These are phyloP conservation scores for Trichopria drosophilae DNA, from an alignment of 2,888 invertebrate species.

Conservation along the genomic window DNA sequence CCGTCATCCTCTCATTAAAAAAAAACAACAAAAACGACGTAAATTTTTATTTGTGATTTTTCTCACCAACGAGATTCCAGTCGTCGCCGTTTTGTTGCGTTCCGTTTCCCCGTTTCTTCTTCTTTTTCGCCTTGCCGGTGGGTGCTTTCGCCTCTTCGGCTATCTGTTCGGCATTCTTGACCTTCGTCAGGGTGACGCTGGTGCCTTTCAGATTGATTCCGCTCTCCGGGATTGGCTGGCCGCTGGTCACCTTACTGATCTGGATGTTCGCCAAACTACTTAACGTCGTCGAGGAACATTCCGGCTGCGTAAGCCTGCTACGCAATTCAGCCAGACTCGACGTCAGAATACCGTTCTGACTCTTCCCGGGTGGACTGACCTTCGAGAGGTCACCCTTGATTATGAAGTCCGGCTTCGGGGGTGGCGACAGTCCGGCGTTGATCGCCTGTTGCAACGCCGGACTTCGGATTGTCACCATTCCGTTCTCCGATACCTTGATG, in stretches of 20 bases:
- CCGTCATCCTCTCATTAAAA: no score
- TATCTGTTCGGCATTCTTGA: slow-evolving; percentile 40
- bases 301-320: slow-evolving; percentile 44
- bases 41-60: slow-evolving; percentile 47
- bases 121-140: slow-evolving; percentile 51
- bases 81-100: slow-evolving; percentile 54
- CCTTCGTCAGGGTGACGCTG: slow-evolving; percentile 55
- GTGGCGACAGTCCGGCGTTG: slow-evolving; percentile 54
- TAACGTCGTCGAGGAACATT: slow-evolving; percentile 30
- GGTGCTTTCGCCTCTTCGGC: slow-evolving; percentile 31
- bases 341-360: slow-evolving; percentile 46
- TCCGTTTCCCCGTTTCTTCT: slow-evolving; percentile 55
- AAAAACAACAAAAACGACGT: slow-evolving; percentile 11
- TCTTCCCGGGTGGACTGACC: slow-evolving; percentile 35
- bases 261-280: slow-evolving; percentile 54
- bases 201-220: slow-evolving; percentile 55
- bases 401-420: slow-evolving; percentile 55
- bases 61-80: slow-evolving; percentile 59
- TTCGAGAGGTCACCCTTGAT: slow-evolving; percentile 46
- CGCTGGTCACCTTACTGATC: slow-evolving; percentile 55
- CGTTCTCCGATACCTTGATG: slow-evolving; percentile 70
- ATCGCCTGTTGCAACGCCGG: slow-evolving; percentile 65
- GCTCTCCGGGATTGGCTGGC: slow-evolving; percentile 54
- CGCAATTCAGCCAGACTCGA: slow-evolving; percentile 51
- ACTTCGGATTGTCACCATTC: slow-evolving; percentile 84